Evolutionary conservation across 1,140 invertebrate species (phyloP), one percentile per base, ranked within the genome.

Genomic region (Aphaenogaster rudis): DNA sequence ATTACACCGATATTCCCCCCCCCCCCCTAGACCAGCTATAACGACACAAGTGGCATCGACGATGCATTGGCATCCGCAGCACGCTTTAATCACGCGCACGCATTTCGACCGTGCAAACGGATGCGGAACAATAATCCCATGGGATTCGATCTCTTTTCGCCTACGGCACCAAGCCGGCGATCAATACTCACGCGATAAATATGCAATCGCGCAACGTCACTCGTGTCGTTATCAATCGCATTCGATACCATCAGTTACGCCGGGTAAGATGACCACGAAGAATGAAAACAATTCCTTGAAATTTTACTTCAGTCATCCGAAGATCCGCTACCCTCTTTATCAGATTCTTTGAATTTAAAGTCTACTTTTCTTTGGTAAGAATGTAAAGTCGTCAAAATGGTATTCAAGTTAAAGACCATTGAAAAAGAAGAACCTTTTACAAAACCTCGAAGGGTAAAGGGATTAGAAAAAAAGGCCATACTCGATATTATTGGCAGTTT

Each of bases 1-100:
- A 36, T 64, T 66, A 52, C 33, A 21, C 3, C n/a, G 61, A 66
- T 80, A 52, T 52, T 66, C n/a, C 36, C 21, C n/a, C 33, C 21
- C n/a, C 33, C 13, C 36, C 21, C n/a, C n/a, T 80, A 80, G 45
- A 80, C n/a, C 13, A 54, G 13, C 7, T 79, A n/a, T 39, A 67
- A 50, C 33, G 63, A 67, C 28, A 28, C 61, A 11, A 59, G 33
- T 67, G 48, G 61, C 77, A 78, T 15, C 28, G 28, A 39, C 15
- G 15, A 9, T 13, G 15, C 15, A 57, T 59, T 52, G 76, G 2
- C n/a, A 61, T 33, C 13, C 54, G 39, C 42, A 67, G 6, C 36
- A 64, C 39, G 17, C 17, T 66, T 80, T 45, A 78, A 33, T 67
- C 11, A 36, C 48, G 17, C 52, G 33, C 9, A 9, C 4, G 50